Evolutionary conservation across 2,888 invertebrate genomes (phyloP).

Genomic region (Cyclophora albipunctata): DNA sequence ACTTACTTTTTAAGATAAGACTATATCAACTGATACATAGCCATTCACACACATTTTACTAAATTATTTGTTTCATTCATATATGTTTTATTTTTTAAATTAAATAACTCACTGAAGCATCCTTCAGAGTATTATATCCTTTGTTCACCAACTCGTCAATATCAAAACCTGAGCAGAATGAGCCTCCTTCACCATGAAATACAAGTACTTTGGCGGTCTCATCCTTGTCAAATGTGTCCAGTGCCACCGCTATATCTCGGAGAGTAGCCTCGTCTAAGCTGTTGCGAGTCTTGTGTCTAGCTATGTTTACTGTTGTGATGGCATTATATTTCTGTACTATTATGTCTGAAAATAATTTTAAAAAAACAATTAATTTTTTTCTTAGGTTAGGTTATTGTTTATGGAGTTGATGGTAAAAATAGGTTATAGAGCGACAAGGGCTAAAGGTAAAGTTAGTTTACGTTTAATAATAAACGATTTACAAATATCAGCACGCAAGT

Average conservation of each 20-base stretch:
- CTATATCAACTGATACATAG: too few relatives aligned
- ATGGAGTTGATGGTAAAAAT: too few relatives aligned
- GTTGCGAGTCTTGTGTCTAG: conserved; percentile 88
- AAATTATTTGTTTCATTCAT: too few relatives aligned
- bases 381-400: neutral
- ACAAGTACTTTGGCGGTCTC: conserved; percentile 81
- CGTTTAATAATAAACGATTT: neutral
- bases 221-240: conserved; percentile 88
- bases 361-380: conserved; percentile 1
- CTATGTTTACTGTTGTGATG: conserved; percentile 89
- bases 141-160: conserved; percentile 80
- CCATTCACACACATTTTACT: too few relatives aligned
- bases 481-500: neutral
- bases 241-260: conserved; percentile 79
- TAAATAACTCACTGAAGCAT: conserved; percentile 51
- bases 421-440: too few relatives aligned
- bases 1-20: too few relatives aligned
- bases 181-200: conserved; percentile 92
- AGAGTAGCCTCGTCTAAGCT: conserved; percentile 85
- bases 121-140: conserved; percentile 50
- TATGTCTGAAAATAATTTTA: conserved; percentile 43
- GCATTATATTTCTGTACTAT: conserved; percentile 77
- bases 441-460: neutral
- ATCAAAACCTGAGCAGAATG: conserved; percentile 95
- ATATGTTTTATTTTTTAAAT: too few relatives aligned